Conservation (phyloP, 2,113 vertebrate genomes). For the Onychorhynchus coronatus region DNA sequence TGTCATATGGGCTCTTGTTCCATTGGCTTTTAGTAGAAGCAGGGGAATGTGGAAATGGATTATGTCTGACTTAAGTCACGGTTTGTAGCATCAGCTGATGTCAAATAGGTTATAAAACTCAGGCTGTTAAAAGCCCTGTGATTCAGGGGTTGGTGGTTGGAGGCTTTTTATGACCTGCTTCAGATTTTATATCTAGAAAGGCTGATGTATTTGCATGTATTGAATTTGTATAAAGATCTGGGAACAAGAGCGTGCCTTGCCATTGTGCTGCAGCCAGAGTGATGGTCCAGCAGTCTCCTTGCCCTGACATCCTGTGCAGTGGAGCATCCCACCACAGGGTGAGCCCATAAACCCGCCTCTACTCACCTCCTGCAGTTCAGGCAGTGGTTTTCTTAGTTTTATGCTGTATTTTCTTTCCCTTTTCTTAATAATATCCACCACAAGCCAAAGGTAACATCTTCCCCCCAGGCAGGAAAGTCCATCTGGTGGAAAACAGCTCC, state of each 20-base stretch:
- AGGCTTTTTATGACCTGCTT: not conserved
- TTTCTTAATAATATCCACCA: not conserved
- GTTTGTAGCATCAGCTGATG: not conserved
- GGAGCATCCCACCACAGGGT: not conserved
- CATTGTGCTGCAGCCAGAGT: not conserved
- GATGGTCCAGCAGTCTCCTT: not conserved
- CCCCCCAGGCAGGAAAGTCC: not conserved
- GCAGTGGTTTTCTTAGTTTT: not conserved
- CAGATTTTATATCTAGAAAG: not conserved
- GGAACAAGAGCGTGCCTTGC: rapidly evolving
- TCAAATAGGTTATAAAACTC: not conserved
- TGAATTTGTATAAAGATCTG: not conserved
- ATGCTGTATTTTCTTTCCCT: not conserved
- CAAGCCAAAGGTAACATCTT: not conserved
- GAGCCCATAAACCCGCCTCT: not conserved
- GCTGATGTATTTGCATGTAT: not conserved
- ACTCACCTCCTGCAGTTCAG: not conserved
- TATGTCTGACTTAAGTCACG: not conserved
- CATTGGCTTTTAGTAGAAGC: not conserved
- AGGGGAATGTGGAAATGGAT: not conserved
- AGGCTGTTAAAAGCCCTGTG: not conserved
- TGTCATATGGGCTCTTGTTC: not conserved
- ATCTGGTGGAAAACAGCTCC: not conserved
- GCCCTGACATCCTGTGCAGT: not conserved
- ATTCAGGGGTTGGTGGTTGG: not conserved